Base-by-base conservation (phyloP, 1,140 invertebrate species). In the Drosophila lowei region DNA sequence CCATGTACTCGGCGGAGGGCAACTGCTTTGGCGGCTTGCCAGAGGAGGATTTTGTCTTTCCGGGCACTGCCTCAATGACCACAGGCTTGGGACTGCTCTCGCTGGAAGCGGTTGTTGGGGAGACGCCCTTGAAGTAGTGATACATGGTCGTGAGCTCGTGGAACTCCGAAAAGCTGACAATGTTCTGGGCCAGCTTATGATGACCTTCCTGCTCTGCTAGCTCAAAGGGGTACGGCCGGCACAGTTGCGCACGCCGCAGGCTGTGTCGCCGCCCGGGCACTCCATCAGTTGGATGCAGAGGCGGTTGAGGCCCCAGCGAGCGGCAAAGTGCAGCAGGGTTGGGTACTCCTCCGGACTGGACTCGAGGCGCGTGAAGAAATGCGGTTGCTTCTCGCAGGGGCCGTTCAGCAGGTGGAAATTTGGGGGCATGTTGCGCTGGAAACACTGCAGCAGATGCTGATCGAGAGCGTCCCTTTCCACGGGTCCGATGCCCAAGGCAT, bases 291-390 rank as follows among this genome's bases (percentile, higher is more conserved):
- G 95, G 93, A 96, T 95, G 38, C 95, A 95, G 6, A 98, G 92
- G 66, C 96, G 95, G 88, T 97, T 95, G 50, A 98, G 92, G 0
- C 97, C 97, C 90, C 96, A 97, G 54, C 95, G 94, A 1, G 96
- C 96, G 0, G 97, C 95, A 91, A 97, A 98, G 89, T 98, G 97
- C 6, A 98, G 92, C 21, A 98, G 90, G 0, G 97, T 98, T 1
- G 97, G 97, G 84, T 96, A 95, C 83, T 97, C 96, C 90, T 97
- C 96, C 16, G 94, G 93, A 55, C 90, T 91, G 23, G 79, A 80
- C 49, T 92, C 92, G 16, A 89, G 79, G 11, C 75, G 81, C 44
- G 70, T 86, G 48, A 79, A 85, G 73, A 89, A 91, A 70, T 74
- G 90, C 11, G 81, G 75, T 44, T 89, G 77, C 6, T 93, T 93